Evolutionary conservation across 2,797 vertebrate species (phyloP), one percentile per base, ranked within the genome.

Genomic region (Aselliscus stoliczkanus): DNA sequence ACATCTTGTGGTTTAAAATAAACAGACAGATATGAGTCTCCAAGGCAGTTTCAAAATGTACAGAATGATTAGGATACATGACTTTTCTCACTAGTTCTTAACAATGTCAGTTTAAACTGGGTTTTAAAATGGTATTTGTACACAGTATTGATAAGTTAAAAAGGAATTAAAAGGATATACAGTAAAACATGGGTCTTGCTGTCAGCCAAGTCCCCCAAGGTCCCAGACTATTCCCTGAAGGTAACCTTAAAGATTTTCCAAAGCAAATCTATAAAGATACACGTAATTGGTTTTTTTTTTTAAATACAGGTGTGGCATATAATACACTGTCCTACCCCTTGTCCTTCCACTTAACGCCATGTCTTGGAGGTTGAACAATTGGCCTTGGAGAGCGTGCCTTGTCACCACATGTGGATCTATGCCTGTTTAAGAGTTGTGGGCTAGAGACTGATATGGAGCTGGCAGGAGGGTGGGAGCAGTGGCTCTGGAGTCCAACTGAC

Each of bases 91-190:
- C 4, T 80, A 72, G 54, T 76, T 81, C 15, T 34, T 88, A 84
- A 88, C 11, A 23, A 7, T 39, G 31, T 47, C 42, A 75, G 70
- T 90, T 93, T 39, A 93, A 90, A 64, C 5, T 54, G n/a, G 64
- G 83, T 18, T 84, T 80, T 80, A 65, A 72, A 83, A 34, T 34
- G 34, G 25, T 60, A 84, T 87, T 58, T 37, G 1, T n/a, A 21
- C 0, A 18, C 17, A 72, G 15, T 29, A 15, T 31, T 76, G 60
- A 69, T 12, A 79, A 84, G 23, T 88, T 62, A 81, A 93, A 94
- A 90, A n/a, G n/a, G n/a, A 94, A 69, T 39, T 5, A 60, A 75
- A 80, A 92, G 18, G 17, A 70, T 5, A 34, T 1, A 47, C 1
- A 39, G 29, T 73, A 84, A 76, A 79, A 80, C 7, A 21, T 65